Conservation (phyloP, 2,113 vertebrate species). For the Turdus rufiventris region DNA sequence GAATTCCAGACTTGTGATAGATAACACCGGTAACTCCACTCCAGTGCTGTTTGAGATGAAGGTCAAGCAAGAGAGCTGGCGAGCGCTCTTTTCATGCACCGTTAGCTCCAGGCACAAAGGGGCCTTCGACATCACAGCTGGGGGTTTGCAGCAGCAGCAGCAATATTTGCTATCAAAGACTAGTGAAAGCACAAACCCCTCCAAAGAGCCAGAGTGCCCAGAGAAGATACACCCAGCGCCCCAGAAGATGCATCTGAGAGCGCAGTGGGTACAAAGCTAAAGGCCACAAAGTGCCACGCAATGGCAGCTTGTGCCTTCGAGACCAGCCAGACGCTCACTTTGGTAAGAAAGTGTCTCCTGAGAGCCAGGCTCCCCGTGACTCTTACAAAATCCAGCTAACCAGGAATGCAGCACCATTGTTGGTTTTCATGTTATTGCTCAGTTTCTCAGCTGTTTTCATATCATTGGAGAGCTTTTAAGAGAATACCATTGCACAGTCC, state of each 20-base stretch:
- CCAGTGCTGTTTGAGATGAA: constrained; percentile 19
- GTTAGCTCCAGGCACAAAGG: constrained; percentile 61
- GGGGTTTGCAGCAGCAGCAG: constrained; percentile 37
- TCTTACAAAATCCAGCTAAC: neutral
- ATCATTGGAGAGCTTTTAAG: neutral
- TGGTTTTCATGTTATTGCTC: neutral
- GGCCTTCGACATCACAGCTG: constrained; percentile 30
- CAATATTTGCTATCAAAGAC: constrained; percentile 1
- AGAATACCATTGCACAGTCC: neutral
- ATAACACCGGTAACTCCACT: constrained; percentile 7
- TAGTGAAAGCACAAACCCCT: neutral
- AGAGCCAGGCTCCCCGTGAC: neutral
- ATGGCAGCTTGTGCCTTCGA: neutral
- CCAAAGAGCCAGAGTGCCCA: neutral
- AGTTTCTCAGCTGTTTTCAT: neutral
- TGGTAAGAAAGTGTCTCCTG: neutral
- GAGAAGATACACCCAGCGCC: neutral
- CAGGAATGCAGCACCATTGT: neutral
- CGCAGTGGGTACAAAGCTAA: neutral
- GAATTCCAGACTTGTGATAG: neutral
- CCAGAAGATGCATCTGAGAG: neutral
- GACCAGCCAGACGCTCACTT: neutral
- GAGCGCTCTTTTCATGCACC: constrained; percentile 43
- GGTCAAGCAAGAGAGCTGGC: constrained; percentile 42
- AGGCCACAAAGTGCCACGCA: neutral